Base-by-base conservation (phyloP, 2,888 invertebrate species). In the Watsonalla cultraria region DNA sequence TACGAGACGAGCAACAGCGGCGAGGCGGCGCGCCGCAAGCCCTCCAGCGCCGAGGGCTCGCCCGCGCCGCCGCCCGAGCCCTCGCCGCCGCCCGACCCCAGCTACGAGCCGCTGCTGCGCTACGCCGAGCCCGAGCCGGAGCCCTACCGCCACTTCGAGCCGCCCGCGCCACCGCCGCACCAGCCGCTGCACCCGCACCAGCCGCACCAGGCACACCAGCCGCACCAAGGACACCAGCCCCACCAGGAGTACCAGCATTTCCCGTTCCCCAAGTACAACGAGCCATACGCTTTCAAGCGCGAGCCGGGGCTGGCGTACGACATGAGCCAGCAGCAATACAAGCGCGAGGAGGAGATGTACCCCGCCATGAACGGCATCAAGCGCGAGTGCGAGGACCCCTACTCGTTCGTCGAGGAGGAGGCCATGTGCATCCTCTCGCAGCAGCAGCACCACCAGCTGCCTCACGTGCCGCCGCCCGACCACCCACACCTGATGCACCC, bases 341-440 rank as follows among this genome's bases (percentile, higher is more conserved):
- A 90, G 64, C 74, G 89, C 6, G 89, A 87, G 55, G 87, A 87
- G 2, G 86, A 86, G 59, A 65, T 86, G 52, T 90, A 85, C 65
- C 82, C 83, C 55, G 82, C 53, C 46, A 24, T 48, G 33, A 34
- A 48, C 51, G 54, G 83, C 47, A 90, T 93, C 66, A 93, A 93
- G 73, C 89, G 93, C 59, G 93, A 93, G 76, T 92, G 93, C 64
- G 94, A 95, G 68, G 96, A 96, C 82, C 96, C 96, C 5, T 97
- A 96, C 83, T 95, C 95, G 74, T 97, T 96, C 85, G 96, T 96
- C 61, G 95, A 96, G 80, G 96, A 96, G 76, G 95, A 96, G 65
- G 91, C 91, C 54, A 91, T 92, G 91, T 91, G 92, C 76, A 87
- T 91, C 51, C 92, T 93, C 76, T 84, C 92, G 69, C 88, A 89